Evolutionary conservation across 2,888 invertebrate genomes (phyloP).

Genomic region (Chrysomela aeneicollis): DNA sequence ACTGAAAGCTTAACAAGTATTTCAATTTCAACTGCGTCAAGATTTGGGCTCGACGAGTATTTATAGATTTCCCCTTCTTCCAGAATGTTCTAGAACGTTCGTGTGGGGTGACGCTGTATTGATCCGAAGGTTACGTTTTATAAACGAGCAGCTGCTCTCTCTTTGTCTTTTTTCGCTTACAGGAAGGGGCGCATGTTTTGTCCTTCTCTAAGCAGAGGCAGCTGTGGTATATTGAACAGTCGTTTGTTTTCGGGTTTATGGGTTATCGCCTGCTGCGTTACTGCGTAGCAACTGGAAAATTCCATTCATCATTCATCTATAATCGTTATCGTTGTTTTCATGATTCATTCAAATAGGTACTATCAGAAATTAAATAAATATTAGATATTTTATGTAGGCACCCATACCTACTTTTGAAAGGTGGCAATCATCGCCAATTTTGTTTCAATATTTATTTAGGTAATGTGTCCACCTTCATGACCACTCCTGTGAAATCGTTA

Average conservation of each 20-base stretch:
- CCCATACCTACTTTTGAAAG: too few species aligned
- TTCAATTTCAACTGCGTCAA: constrained; percentile 18
- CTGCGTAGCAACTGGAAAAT: constrained; percentile 18
- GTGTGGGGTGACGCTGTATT: constrained; percentile 9
- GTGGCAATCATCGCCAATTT: too few species aligned
- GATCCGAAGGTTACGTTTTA: background rate
- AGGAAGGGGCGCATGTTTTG: background rate
- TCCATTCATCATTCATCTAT: background rate
- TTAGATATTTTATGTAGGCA: too few species aligned
- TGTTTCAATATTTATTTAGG: too few species aligned
- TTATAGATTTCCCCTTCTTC: constrained; percentile 21
- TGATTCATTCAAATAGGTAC: too few species aligned
- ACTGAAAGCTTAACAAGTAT: too few species aligned
- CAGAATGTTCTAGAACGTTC: constrained; percentile 18
- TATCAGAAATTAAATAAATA: too few species aligned
- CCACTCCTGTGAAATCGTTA: too few species aligned
- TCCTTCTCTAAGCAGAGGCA: background rate
- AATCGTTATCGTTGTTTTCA: too few species aligned
- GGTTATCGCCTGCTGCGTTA: background rate
- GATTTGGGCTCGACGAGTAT: constrained; percentile 12
- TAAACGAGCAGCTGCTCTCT: background rate
- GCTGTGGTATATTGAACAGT: background rate
- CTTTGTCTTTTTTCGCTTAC: background rate
- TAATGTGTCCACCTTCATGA: too few species aligned
- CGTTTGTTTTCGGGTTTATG: background rate